These are phyloP conservation scores for Pantala flavescens DNA, from an alignment of 1,140 invertebrate species.

Conservation along the genomic window DNA sequence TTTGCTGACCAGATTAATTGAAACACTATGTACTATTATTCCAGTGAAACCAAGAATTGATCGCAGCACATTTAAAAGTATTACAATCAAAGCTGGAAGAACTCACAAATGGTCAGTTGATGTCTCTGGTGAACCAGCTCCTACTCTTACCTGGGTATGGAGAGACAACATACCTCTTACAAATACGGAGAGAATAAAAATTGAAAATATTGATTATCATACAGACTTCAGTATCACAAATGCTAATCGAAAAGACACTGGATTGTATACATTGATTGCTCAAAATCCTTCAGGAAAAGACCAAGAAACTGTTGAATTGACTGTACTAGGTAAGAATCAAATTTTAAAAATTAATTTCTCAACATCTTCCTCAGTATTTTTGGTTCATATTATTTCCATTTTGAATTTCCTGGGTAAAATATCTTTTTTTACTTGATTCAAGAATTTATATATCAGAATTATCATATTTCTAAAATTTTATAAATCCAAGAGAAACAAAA, in stretches of 20 bases:
- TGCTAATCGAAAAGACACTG: constrained; percentile 76
- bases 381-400: too few relatives aligned
- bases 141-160: constrained; percentile 76
- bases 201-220: constrained; percentile 84
- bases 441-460: too few relatives aligned
- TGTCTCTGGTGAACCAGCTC: constrained; percentile 79
- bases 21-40: constrained; percentile 26
- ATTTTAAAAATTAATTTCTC: not conserved
- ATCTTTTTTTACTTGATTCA: too few relatives aligned
- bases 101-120: constrained; percentile 89
- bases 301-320: constrained; percentile 78
- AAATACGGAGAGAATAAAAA: constrained; percentile 73
- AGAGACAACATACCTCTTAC: constrained; percentile 69
- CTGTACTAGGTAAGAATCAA: constrained; percentile 62
- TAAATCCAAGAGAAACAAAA: too few relatives aligned
- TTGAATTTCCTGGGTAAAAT: too few relatives aligned
- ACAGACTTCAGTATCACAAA: constrained; percentile 78
- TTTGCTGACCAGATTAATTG: not conserved
- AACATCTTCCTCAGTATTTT: not conserved
- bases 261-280: constrained; percentile 79
- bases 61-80: constrained; percentile 71
- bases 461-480: too few relatives aligned
- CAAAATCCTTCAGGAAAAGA: constrained; percentile 86
- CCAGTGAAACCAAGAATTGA: constrained; percentile 87
- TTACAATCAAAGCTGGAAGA: constrained; percentile 78